Evolutionary conservation across 2,113 vertebrate species (phyloP).

Genomic region (Cyphomyrus discorhynchus): DNA sequence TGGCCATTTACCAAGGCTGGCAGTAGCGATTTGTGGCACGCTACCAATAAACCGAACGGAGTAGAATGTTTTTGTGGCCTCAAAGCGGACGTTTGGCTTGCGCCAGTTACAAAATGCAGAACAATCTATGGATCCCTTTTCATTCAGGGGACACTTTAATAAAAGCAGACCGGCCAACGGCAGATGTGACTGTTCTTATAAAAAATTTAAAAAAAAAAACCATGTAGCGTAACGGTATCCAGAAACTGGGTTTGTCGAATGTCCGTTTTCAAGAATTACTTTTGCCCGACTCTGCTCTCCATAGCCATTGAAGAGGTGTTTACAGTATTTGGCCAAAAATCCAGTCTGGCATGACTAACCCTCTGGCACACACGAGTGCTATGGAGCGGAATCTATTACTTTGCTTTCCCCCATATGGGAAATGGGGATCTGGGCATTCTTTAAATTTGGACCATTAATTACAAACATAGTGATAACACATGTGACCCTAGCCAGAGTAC

Average conservation of each 20-base stretch:
- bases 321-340: neutral
- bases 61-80: neutral
- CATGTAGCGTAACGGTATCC: neutral
- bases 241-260: neutral
- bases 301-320: neutral
- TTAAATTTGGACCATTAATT: neutral
- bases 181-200: neutral
- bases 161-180: neutral
- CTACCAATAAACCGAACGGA: neutral
- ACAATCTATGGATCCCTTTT: neutral
- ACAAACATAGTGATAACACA: neutral
- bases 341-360: neutral
- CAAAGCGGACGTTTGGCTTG: neutral
- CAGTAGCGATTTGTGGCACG: neutral
- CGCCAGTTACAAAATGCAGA: neutral
- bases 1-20: neutral
- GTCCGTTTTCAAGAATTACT: neutral
- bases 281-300: neutral
- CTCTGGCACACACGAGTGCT: neutral
- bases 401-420: neutral
- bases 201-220: neutral
- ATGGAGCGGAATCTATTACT: neutral
- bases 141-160: neutral
- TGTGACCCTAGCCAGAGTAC: neutral
- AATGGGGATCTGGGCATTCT: neutral